These are phyloP conservation scores for Morpho deidamia DNA, from an alignment of 2,888 invertebrate species.

Conservation along the genomic window DNA sequence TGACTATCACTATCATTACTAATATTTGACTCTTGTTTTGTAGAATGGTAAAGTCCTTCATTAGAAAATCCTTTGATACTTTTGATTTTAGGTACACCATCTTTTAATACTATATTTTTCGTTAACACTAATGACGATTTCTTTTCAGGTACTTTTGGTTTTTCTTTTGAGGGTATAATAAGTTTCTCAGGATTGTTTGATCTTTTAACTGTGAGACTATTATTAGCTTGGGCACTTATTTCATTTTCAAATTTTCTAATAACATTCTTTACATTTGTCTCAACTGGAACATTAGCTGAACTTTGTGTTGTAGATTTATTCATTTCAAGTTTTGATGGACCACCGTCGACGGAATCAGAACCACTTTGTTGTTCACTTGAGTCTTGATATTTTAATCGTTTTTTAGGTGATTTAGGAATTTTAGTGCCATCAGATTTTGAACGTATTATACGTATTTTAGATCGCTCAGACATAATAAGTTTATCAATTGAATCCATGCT, in stretches of 20 bases:
- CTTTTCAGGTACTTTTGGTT: constrained; percentile 81
- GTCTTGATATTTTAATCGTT: constrained; percentile 54
- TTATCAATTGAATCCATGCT: constrained; percentile 71
- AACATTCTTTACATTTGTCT: constrained; percentile 60
- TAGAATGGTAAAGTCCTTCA: constrained; percentile 26
- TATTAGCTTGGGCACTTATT: constrained; percentile 57
- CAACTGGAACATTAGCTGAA: constrained; percentile 33
- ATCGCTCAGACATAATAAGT: constrained; percentile 45
- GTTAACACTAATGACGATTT: constrained; percentile 73
- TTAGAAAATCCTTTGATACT: constrained; percentile 49
- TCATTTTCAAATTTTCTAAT: constrained; percentile 73
- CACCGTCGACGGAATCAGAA: constrained; percentile 63
- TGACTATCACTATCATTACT: constrained; percentile 28
- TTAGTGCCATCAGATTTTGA: constrained; percentile 71
- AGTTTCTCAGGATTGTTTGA: constrained; percentile 40
- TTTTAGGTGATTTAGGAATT: constrained; percentile 62
- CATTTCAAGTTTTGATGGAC: constrained; percentile 38
- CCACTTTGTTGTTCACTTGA: constrained; percentile 58
- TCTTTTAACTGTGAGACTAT: constrained; percentile 55
- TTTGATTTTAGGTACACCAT: constrained; percentile 73
- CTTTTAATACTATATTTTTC: constrained; percentile 72
- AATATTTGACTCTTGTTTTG: constrained; percentile 33
- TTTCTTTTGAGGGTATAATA: constrained; percentile 56
- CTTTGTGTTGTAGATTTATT: constrained; percentile 19
- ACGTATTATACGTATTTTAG: constrained; percentile 58